Percentiles rank a stretch among this genome's conserved stretches.
These are phyloP conservation scores for Remorina albescens DNA, from an alignment of 2,797 vertebrate species.

Conservation along the genomic window DNA sequence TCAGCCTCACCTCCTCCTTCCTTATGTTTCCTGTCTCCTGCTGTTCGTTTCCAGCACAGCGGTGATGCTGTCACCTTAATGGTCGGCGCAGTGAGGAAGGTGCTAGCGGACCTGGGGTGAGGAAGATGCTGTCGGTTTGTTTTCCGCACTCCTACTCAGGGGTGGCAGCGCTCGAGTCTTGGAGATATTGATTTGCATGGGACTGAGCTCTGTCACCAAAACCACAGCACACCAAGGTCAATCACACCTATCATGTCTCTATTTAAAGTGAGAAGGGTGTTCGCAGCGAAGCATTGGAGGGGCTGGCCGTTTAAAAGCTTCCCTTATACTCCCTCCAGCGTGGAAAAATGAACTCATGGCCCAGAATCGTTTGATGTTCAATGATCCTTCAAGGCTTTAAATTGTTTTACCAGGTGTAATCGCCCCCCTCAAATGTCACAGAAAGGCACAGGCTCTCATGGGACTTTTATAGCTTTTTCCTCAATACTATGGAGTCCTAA, in stretches of 20 bases:
- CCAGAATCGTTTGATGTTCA: constrained; percentile 61
- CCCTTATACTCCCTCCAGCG: constrained; percentile 34
- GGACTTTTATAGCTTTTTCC: constrained; percentile 46
- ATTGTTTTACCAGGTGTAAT: constrained; percentile 70
- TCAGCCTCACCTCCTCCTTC: constrained; percentile 8
- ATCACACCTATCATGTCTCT: constrained; percentile 37
- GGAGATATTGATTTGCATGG: constrained; percentile 46
- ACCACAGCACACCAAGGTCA: constrained; percentile 53
- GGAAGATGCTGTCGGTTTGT: too few relatives aligned
- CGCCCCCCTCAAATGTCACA: constrained; percentile 63
- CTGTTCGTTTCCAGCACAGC: neutral
- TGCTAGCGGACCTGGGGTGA: constrained; percentile 32
- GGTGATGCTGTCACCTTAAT: constrained; percentile 60
- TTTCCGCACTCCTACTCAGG: constrained; percentile 24
- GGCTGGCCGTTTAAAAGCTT: constrained; percentile 22
- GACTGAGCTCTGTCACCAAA: constrained; percentile 41
- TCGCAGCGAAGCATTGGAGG: neutral
- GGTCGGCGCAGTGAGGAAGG: constrained; percentile 37
- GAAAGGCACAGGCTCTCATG: constrained; percentile 37
- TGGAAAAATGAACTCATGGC: constrained; percentile 60
- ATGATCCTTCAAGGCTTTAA: constrained; percentile 62
- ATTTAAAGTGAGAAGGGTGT: constrained; percentile 14
- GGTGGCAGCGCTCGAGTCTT: constrained; percentile 32
- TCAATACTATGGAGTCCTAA: constrained; percentile 39
- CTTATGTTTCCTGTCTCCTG: constrained; percentile 17